Percentiles rank a stretch among this genome's conserved stretches.
phyloP scores from a whole-genome alignment of 2,797 vertebrate genomes.

The Microctenopoma stevenorrisi region DNA sequence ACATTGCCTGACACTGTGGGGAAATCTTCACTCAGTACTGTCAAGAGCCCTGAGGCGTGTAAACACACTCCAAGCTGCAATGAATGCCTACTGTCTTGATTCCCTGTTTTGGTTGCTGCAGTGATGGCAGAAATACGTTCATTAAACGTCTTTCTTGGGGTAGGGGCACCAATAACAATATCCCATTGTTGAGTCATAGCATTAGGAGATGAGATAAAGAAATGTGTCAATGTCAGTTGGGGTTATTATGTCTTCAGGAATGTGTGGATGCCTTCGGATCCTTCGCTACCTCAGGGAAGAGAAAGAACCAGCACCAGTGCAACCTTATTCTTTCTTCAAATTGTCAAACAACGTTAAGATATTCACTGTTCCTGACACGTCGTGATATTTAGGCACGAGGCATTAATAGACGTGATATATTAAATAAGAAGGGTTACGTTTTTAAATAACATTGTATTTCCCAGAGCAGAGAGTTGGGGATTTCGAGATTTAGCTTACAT shows the following conservation, averaged over 20 bases:
- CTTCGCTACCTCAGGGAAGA: conserved; percentile 24
- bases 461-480: neutral
- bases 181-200: conserved; percentile 42
- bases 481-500: conserved; percentile 4
- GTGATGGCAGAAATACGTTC: conserved; percentile 20
- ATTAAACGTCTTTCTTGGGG: conserved; percentile 37
- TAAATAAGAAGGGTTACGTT: conserved; percentile 34
- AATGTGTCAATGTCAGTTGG: conserved; percentile 35
- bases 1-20: conserved; percentile 35
- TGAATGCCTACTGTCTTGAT: conserved; percentile 66
- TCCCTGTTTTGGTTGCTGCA: conserved; percentile 57
- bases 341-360: conserved; percentile 38
- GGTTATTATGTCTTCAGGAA: conserved; percentile 46
- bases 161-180: conserved; percentile 52
- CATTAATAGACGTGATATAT: neutral
- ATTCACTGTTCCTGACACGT: conserved; percentile 32
- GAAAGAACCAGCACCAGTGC: conserved; percentile 6
- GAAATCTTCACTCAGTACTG: conserved; percentile 54
- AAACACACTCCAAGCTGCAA: conserved; percentile 49
- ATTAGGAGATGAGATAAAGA: conserved; percentile 18
- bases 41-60: conserved; percentile 50
- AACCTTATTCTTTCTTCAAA: conserved; percentile 37
- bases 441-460: conserved; percentile 11
- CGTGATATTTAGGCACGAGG: neutral
- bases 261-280: conserved; percentile 45